phyloP scores from a whole-genome alignment of 2,888 invertebrate genomes.

The Plebejus melissa region DNA sequence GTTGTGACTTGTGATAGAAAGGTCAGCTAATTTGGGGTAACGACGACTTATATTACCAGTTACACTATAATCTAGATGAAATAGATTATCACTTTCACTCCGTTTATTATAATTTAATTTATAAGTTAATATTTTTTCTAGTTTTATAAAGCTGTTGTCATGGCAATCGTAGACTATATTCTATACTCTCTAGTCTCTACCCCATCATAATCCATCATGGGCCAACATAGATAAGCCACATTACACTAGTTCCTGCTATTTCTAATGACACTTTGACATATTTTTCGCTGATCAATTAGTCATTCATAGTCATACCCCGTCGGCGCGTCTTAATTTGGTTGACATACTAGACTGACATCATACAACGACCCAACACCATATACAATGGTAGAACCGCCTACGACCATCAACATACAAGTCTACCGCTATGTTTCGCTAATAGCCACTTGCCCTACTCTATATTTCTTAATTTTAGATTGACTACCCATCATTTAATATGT shows the following conservation, averaged over 20 bases:
- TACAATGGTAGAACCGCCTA: conserved; percentile 37
- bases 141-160: background rate
- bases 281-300: background rate
- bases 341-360: conserved; percentile 36
- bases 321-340: conserved; percentile 32
- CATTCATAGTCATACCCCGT: conserved; percentile 6
- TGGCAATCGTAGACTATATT: no score
- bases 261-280: background rate
- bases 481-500: background rate
- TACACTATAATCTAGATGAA: background rate
- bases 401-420: conserved; percentile 32
- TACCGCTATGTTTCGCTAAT: conserved; percentile 10
- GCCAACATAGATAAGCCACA: no score
- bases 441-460: background rate
- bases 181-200: no score
- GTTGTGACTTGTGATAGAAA: background rate
- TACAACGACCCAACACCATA: conserved; percentile 32
- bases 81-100: background rate
- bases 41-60: conserved; percentile 1
- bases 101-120: background rate
- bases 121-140: background rate
- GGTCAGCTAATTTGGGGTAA: conserved; percentile 1
- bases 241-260: background rate
- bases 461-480: background rate
- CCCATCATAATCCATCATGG: no score